Conservation (phyloP, 2,888 invertebrate genomes). For the Thymelicus lineola region DNA sequence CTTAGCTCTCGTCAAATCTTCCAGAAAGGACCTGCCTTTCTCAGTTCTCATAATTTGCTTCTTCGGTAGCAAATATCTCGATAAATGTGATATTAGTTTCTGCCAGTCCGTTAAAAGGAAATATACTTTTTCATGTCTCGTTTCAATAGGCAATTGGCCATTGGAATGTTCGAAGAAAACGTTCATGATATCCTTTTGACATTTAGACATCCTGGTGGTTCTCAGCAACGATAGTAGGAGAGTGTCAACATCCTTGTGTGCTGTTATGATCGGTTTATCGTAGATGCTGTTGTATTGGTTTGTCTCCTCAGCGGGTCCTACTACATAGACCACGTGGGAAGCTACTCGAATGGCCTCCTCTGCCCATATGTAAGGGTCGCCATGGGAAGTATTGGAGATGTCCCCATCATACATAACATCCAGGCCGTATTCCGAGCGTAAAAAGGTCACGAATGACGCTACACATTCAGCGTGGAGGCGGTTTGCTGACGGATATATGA, state of each 20-base stretch:
- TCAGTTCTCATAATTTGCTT: slow-evolving; percentile 70
- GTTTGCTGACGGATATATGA: slow-evolving; percentile 69
- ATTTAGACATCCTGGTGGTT: slow-evolving; percentile 51
- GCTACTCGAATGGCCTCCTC: slow-evolving; percentile 64
- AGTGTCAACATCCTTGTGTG: slow-evolving; percentile 64
- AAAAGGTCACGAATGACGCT: slow-evolving; percentile 64
- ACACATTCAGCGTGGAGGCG: slow-evolving; percentile 75
- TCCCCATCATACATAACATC: slow-evolving; percentile 73
- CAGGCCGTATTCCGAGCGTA: slow-evolving; percentile 71
- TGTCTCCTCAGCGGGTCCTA: slow-evolving; percentile 66
- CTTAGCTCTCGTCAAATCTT: slow-evolving; percentile 71
- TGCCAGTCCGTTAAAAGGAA: slow-evolving; percentile 73
- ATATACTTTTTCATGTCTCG: slow-evolving; percentile 61
- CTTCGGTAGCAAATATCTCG: slow-evolving; percentile 71
- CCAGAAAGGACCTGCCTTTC: slow-evolving; percentile 70
- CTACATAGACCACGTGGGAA: slow-evolving; percentile 69
- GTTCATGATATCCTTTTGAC: slow-evolving; percentile 65
- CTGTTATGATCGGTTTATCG: slow-evolving; percentile 70
- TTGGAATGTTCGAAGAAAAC: slow-evolving; percentile 74
- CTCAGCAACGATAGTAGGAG: slow-evolving; percentile 64
- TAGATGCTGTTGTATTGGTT: slow-evolving; percentile 69
- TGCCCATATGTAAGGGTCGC: slow-evolving; percentile 74
- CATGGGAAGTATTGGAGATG: slow-evolving; percentile 63
- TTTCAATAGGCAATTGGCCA: slow-evolving; percentile 66
- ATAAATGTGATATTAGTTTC: slow-evolving; percentile 70